Evolutionary conservation across 2,888 invertebrate species (phyloP).

Genomic region (Epinotia demarniana): DNA sequence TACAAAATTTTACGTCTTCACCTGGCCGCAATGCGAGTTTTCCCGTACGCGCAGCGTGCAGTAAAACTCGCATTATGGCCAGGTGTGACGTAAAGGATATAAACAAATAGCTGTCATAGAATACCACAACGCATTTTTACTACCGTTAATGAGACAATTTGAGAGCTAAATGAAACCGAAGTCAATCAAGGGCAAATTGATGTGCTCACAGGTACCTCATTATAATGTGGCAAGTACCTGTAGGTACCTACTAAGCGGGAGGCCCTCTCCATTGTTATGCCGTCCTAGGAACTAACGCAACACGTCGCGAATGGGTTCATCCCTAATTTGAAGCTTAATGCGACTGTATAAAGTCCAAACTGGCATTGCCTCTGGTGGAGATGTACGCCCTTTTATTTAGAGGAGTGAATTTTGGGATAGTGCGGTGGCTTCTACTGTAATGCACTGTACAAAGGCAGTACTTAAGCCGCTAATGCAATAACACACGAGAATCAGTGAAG

Average conservation of each 20-base stretch:
- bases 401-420: constrained; percentile 33
- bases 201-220: neutral
- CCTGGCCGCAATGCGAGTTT: too few relatives aligned
- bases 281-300: neutral
- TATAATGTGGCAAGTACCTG: constrained; percentile 10
- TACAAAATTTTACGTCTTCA: too few relatives aligned
- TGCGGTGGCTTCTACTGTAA: constrained; percentile 54
- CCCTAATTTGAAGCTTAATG: neutral
- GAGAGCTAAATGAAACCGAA: neutral
- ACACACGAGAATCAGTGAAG: neutral
- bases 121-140: neutral
- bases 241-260: too few relatives aligned
- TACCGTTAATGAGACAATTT: neutral
- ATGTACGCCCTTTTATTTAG: neutral
- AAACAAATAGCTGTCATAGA: neutral
- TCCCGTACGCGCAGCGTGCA: too few relatives aligned
- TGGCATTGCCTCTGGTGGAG: neutral
- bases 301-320: neutral
- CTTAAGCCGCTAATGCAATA: constrained; percentile 36
- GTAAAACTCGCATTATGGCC: too few relatives aligned
- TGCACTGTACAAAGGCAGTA: constrained; percentile 56
- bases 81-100: too few relatives aligned
- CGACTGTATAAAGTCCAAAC: neutral
- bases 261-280: neutral
- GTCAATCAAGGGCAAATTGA: constrained; percentile 20